phyloP scores from a whole-genome alignment of 2,113 vertebrate genomes.

The Lophotis ruficrista region DNA sequence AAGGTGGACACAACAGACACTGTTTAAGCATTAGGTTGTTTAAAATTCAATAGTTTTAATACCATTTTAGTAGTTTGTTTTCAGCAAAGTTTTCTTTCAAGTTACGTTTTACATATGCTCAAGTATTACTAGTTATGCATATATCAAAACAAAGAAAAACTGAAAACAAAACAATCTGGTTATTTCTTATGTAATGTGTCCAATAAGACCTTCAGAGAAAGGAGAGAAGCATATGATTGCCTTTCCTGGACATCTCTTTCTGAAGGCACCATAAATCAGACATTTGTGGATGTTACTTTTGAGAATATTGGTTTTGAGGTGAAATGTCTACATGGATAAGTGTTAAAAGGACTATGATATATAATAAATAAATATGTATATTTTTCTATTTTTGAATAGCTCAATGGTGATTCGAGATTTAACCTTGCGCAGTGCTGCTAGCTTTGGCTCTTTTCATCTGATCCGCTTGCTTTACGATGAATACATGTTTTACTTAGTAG shows the following conservation, averaged over 20 bases:
- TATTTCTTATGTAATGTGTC: background rate
- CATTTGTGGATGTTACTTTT: background rate
- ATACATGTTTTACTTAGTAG: slow-evolving; percentile 87
- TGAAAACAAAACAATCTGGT: background rate
- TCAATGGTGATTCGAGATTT: slow-evolving; percentile 87
- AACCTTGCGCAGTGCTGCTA: slow-evolving; percentile 85
- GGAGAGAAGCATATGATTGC: background rate
- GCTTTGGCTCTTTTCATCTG: slow-evolving; percentile 87
- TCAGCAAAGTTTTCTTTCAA: background rate
- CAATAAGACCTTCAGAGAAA: background rate
- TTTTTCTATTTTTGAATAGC: slow-evolving; percentile 73
- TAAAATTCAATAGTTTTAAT: background rate
- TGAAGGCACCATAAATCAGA: background rate
- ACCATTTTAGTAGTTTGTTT: background rate
- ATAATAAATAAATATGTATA: slow-evolving; percentile 5
- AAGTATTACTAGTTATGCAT: background rate
- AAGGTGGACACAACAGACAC: background rate
- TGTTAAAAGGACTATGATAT: background rate
- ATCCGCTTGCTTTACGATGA: slow-evolving; percentile 86
- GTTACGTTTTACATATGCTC: background rate
- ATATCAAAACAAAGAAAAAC: background rate
- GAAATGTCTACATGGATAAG: background rate
- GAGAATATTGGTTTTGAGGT: background rate
- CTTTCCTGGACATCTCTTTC: background rate
- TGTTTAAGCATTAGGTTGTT: background rate